phyloP scores from a whole-genome alignment of 2,113 vertebrate genomes.

The Murina feae region DNA sequence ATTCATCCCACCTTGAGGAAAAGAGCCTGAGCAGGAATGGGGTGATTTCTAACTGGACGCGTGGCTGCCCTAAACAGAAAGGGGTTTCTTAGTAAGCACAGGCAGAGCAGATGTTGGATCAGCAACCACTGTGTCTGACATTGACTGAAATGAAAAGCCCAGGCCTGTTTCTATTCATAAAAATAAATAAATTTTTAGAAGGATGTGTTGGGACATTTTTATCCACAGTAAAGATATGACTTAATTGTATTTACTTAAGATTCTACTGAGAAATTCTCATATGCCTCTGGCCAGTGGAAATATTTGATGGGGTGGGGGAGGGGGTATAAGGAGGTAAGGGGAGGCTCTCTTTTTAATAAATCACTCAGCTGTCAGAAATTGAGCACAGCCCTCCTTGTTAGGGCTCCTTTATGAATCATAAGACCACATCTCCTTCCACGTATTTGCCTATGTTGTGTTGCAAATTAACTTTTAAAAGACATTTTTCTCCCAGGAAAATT shows the following conservation, averaged over 20 bases:
- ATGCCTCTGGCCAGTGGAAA: background rate
- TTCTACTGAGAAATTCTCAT: background rate
- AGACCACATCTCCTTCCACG: constrained; percentile 54
- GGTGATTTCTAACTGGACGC: background rate
- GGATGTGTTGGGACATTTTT: background rate
- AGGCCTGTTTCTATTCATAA: background rate
- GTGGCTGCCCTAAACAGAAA: background rate
- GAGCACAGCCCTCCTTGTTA: background rate
- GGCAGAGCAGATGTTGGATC: background rate
- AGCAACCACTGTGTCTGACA: background rate
- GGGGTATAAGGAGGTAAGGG: accelerated
- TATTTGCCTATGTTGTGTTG: constrained; percentile 59
- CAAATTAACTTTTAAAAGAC: constrained; percentile 72
- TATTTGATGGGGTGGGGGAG: background rate
- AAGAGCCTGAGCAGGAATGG: background rate
- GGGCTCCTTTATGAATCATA: constrained; percentile 19
- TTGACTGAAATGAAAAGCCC: background rate
- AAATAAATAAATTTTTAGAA: constrained; percentile 11
- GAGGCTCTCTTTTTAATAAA: constrained; percentile 6
- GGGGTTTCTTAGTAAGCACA: background rate
- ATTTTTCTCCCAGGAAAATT: constrained; percentile 62
- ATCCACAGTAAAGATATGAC: background rate
- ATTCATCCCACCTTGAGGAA: background rate
- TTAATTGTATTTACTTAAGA: background rate
- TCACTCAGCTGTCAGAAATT: constrained; percentile 46